Percentiles rank a stretch among this genome's conserved stretches.
Conservation (phyloP, 2,888 invertebrate species). For the Lasioglossum lativentre region DNA sequence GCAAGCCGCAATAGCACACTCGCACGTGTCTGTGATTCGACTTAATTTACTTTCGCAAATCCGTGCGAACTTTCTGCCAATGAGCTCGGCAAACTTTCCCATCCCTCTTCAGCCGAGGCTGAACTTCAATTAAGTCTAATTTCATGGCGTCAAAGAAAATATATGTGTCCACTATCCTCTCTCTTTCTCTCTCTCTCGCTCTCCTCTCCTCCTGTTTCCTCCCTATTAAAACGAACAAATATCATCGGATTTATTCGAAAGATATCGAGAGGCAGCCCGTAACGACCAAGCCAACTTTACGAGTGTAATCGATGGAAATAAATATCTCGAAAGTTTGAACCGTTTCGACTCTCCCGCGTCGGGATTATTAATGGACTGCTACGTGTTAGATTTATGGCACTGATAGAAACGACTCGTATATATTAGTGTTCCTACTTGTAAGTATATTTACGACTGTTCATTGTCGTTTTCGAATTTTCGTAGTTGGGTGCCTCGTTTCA, state of each 20-base stretch:
- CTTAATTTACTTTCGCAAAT: constrained; percentile 48
- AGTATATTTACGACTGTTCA: background rate
- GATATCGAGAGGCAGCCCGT: background rate
- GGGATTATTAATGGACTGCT: constrained; percentile 11
- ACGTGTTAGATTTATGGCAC: background rate
- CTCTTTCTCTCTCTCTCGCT: background rate
- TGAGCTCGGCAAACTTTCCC: constrained; percentile 16
- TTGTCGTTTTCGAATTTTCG: constrained; percentile 3
- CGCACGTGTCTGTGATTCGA: constrained; percentile 34
- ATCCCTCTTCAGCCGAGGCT: background rate
- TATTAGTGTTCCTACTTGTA: background rate
- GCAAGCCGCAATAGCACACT: constrained; percentile 50
- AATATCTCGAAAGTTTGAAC: constrained; percentile 29
- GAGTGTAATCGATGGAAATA: constrained; percentile 24
- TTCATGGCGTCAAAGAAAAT: constrained; percentile 21
- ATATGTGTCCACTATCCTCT: background rate
- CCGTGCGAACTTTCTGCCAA: constrained; percentile 27
- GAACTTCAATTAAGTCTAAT: constrained; percentile 23
- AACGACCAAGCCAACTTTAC: constrained; percentile 3
- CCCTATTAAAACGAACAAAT: constrained; percentile 3
- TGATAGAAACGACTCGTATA: constrained; percentile 8
- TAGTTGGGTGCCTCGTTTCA: background rate
- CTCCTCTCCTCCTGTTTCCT: background rate
- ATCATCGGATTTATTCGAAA: background rate
- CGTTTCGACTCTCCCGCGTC: constrained; percentile 1